These are phyloP conservation scores for Eugnorisma glareosa DNA, from an alignment of 2,888 invertebrate genomes.

Conservation along the genomic window DNA sequence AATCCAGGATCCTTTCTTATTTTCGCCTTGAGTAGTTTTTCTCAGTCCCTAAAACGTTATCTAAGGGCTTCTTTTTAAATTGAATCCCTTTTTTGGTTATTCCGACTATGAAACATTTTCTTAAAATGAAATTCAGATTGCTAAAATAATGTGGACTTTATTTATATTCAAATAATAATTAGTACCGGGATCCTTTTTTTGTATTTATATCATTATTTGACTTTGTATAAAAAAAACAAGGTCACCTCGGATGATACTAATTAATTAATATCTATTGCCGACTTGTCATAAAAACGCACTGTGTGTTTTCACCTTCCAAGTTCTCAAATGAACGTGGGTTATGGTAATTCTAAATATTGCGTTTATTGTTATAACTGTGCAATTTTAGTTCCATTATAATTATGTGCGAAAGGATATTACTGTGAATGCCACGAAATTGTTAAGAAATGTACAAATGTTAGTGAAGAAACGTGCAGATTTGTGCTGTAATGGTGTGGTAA, in stretches of 20 bases:
- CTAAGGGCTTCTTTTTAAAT: constrained; percentile 12
- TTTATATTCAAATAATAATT: not conserved
- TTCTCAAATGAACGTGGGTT: constrained; percentile 81
- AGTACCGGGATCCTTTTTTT: not conserved
- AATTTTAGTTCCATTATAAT: constrained; percentile 56
- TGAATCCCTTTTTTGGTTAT: constrained; percentile 15
- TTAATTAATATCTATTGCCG: constrained; percentile 39
- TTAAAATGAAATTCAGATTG: not conserved
- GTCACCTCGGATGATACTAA: not conserved
- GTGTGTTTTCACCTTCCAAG: constrained; percentile 72
- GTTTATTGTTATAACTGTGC: constrained; percentile 72
- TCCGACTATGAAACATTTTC: not conserved
- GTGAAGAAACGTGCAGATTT: not conserved
- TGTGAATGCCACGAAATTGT: constrained; percentile 18
- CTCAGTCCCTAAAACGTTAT: constrained; percentile 7
- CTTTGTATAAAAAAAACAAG: not conserved
- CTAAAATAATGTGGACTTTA: not conserved
- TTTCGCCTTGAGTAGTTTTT: constrained; percentile 27
- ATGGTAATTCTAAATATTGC: constrained; percentile 82
- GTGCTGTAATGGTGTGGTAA: not conserved
- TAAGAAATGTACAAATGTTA: not conserved
- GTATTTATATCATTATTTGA: not conserved
- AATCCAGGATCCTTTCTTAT: constrained; percentile 17
- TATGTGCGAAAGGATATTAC: constrained; percentile 37
- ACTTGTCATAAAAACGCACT: constrained; percentile 49